Conservation (phyloP, 2,113 vertebrate genomes). For the Bagarius yarrelli region DNA sequence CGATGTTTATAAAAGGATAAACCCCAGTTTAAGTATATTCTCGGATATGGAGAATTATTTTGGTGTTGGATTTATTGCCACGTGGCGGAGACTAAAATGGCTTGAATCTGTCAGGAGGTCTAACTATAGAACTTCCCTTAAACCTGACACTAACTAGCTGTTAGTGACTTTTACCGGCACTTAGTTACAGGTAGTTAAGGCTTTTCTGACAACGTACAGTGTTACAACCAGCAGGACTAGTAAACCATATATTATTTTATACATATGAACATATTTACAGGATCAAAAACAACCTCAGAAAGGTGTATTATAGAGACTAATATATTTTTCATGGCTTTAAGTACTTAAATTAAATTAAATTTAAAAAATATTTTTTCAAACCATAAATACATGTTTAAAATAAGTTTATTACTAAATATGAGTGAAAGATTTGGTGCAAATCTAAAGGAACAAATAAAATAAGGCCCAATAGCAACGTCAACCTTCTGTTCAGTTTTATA, state of each 20-base stretch:
- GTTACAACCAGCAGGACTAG: too few species aligned
- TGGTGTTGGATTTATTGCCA: conserved; percentile 35
- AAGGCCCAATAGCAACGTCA: not conserved
- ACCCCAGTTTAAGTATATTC: not conserved
- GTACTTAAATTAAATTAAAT: too few species aligned
- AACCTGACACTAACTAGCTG: not conserved
- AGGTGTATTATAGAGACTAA: too few species aligned
- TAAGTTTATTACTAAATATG: too few species aligned
- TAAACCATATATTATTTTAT: too few species aligned
- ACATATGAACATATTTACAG: too few species aligned
- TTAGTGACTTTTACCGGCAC: not conserved
- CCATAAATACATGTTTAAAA: too few species aligned
- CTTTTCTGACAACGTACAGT: too few species aligned
- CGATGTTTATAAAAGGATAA: too few species aligned
- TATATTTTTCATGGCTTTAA: too few species aligned
- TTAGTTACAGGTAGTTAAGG: not conserved
- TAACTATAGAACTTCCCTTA: conserved; percentile 15
- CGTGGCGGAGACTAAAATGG: conserved; percentile 41
- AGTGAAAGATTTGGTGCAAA: not conserved
- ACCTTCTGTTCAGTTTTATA: not conserved
- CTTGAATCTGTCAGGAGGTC: conserved; percentile 24
- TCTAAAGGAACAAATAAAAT: not conserved
- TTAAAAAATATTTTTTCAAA: too few species aligned
- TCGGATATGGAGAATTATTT: not conserved
- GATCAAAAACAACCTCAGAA: too few species aligned